Evolutionary conservation across 2,797 vertebrate species (phyloP).

Genomic region (Dendrocincla tyrannina): DNA sequence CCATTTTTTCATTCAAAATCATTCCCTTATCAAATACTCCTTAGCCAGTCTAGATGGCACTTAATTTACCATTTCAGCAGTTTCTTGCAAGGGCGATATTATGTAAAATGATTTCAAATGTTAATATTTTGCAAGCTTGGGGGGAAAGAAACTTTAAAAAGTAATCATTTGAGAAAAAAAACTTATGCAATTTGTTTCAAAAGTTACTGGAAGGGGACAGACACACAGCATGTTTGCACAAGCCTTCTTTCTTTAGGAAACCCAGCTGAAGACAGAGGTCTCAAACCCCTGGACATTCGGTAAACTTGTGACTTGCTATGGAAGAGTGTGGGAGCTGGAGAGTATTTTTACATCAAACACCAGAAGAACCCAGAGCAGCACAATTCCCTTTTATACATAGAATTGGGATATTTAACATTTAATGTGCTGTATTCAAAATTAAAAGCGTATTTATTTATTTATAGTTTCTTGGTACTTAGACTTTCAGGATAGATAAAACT

Average conservation of each 20-base stretch:
- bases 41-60: slow-evolving; percentile 40
- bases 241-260: background rate
- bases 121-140: slow-evolving; percentile 38
- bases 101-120: background rate
- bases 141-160: slow-evolving; percentile 6
- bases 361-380: background rate
- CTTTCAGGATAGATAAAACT: background rate
- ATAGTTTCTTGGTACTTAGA: background rate
- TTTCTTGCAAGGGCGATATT: background rate
- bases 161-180: background rate
- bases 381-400: background rate
- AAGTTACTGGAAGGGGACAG: background rate
- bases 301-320: background rate
- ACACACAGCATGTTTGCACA: background rate
- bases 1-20: slow-evolving; percentile 47
- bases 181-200: background rate
- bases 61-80: slow-evolving; percentile 64
- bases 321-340: background rate
- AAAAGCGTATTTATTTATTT: background rate
- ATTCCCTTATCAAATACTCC: slow-evolving; percentile 48
- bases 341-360: background rate
- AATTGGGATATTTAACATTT: background rate
- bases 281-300: background rate
- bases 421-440: background rate
- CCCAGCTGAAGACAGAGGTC: background rate